phyloP scores from a whole-genome alignment of 2,888 invertebrate species.

The Apodemia duryi region DNA sequence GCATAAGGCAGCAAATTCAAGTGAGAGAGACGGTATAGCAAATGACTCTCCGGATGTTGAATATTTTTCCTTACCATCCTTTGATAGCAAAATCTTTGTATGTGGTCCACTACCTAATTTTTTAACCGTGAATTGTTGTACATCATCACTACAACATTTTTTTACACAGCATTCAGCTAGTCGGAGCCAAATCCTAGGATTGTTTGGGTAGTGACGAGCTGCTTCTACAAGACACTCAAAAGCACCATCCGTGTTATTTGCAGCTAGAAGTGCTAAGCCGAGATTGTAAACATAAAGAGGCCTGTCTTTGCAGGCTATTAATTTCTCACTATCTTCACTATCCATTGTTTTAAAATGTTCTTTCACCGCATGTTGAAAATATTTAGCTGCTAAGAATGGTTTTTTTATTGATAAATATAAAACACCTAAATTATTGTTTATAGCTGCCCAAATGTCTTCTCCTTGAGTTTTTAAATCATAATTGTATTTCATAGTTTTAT shows the following conservation, averaged over 20 bases:
- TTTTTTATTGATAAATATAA: slow-evolving; percentile 90
- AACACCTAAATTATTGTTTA: slow-evolving; percentile 90
- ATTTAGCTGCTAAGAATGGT: slow-evolving; percentile 88
- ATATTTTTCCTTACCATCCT: slow-evolving; percentile 62
- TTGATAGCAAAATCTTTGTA: slow-evolving; percentile 57
- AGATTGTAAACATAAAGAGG: slow-evolving; percentile 89
- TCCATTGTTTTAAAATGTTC: slow-evolving; percentile 81
- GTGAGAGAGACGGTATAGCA: slow-evolving; percentile 91
- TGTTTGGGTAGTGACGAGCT: slow-evolving; percentile 90
- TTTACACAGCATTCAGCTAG: slow-evolving; percentile 95
- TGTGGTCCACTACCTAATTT: slow-evolving; percentile 71
- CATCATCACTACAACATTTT: slow-evolving; percentile 80
- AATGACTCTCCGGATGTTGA: slow-evolving; percentile 83
- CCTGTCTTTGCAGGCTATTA: slow-evolving; percentile 65
- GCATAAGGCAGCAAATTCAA: slow-evolving; percentile 94
- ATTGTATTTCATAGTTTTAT: slow-evolving; percentile 56
- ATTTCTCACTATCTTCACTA: slow-evolving; percentile 58
- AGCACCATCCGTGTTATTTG: slow-evolving; percentile 89
- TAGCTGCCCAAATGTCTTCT: slow-evolving; percentile 73
- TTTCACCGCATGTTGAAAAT: slow-evolving; percentile 88
- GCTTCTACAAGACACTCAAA: slow-evolving; percentile 95
- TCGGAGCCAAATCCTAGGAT: slow-evolving; percentile 94
- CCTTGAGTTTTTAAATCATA: slow-evolving; percentile 65
- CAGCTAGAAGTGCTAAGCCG: slow-evolving; percentile 89
- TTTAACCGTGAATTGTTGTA: slow-evolving; percentile 62